A percentile compares a stretch with the other conserved stretches of the same genome.
Evolutionary conservation across 1,140 invertebrate genomes (phyloP).

Genomic region (Lepidurus packardi): DNA sequence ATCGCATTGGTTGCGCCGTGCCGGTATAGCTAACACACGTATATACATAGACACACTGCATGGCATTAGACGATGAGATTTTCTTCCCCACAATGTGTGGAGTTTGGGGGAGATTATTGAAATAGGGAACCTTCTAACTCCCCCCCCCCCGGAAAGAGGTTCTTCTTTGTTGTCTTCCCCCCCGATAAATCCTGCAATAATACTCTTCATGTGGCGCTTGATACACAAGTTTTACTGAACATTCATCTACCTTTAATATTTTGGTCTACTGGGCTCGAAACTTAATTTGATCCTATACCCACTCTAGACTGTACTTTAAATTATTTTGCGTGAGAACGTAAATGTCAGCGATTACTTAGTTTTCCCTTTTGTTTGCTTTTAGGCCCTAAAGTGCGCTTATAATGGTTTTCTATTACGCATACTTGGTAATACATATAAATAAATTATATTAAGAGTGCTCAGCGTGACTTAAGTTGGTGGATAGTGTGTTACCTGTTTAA

Average conservation of each 20-base stretch:
- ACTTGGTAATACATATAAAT: too few relatives aligned
- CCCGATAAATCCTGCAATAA: background rate
- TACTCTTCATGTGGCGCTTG: slow-evolving; percentile 7
- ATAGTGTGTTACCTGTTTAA: too few relatives aligned
- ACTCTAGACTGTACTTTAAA: background rate
- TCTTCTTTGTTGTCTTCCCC: background rate
- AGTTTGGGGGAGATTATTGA: background rate
- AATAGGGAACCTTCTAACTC: background rate
- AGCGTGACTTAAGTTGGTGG: too few relatives aligned
- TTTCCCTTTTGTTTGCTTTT: background rate
- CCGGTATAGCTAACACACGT: background rate
- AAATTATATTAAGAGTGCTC: too few relatives aligned
- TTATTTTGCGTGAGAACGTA: background rate
- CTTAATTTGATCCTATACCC: background rate
- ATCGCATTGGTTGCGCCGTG: background rate
- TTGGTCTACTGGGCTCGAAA: background rate
- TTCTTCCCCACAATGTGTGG: background rate
- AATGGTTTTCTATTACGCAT: too few relatives aligned
- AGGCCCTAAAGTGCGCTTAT: background rate
- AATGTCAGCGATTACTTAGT: background rate
- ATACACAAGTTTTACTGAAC: background rate
- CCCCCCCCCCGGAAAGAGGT: background rate
- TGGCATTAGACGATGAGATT: slow-evolving; percentile 19
- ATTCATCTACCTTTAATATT: background rate
- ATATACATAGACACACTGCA: background rate